Evolutionary conservation across 2,113 vertebrate species (phyloP).

Genomic region (Syrmaticus mikado): DNA sequence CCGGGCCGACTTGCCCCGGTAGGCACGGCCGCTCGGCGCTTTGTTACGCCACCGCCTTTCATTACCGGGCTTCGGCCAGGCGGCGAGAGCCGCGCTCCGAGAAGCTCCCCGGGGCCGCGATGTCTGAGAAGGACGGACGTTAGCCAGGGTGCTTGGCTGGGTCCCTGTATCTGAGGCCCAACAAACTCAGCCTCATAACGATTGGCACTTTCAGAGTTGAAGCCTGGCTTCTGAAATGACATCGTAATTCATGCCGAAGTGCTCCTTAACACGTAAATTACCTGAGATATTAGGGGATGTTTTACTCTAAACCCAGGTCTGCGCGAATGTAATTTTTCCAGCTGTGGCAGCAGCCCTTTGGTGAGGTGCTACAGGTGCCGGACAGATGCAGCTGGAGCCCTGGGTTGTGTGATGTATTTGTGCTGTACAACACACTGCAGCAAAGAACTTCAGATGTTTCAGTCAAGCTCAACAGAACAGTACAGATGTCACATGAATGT

Average conservation of each 20-base stretch:
- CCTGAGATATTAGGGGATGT: neutral
- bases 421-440: neutral
- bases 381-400: neutral
- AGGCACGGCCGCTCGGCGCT: neutral
- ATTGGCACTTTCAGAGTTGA: conserved; percentile 59
- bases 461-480: conserved; percentile 45
- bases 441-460: conserved; percentile 25
- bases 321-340: conserved; percentile 24
- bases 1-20: neutral
- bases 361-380: neutral
- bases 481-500: conserved; percentile 47
- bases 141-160: conserved; percentile 71
- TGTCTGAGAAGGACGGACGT: conserved; percentile 75
- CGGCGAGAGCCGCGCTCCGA: conserved; percentile 46
- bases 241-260: conserved; percentile 38
- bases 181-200: conserved; percentile 67
- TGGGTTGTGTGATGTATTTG: neutral
- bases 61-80: conserved; percentile 54
- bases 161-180: conserved; percentile 62
- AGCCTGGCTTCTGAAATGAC: conserved; percentile 61
- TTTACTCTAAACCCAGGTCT: neutral
- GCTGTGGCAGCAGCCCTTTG: neutral
- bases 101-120: conserved; percentile 53
- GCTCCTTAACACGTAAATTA: conserved; percentile 61
- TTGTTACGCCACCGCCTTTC: conserved; percentile 36